phyloP scores from a whole-genome alignment of 2,797 vertebrate genomes.

The Sternarchorhynchus goeldii region DNA sequence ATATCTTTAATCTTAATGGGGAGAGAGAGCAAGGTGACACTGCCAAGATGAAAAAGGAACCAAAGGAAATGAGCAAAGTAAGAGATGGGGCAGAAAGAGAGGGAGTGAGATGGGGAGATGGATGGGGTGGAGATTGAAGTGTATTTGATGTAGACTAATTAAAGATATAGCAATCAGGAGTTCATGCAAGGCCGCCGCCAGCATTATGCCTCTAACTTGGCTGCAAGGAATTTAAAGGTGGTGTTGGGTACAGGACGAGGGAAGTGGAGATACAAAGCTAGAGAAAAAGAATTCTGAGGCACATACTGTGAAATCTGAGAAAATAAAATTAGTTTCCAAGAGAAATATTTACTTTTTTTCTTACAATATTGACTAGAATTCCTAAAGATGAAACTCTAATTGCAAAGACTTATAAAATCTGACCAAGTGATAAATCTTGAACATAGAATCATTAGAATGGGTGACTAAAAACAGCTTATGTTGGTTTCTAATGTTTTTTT shows the following conservation, averaged over 20 bases:
- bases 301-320: no score
- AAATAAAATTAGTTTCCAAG: no score
- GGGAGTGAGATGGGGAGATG: no score
- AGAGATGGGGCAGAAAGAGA: neutral
- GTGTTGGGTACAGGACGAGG: neutral
- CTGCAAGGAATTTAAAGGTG: neutral
- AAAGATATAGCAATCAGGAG: slow-evolving; percentile 41
- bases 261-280: neutral
- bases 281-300: neutral
- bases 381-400: neutral
- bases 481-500: neutral
- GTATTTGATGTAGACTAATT: slow-evolving; percentile 35
- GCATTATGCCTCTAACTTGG: neutral
- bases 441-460: slow-evolving; percentile 22
- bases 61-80: neutral
- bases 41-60: neutral
- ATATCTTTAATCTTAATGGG: slow-evolving; percentile 47
- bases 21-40: slow-evolving; percentile 23
- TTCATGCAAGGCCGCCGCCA: slow-evolving; percentile 21
- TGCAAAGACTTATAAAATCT: slow-evolving; percentile 3
- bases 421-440: slow-evolving; percentile 15
- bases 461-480: neutral
- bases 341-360: no score
- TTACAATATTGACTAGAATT: no score
- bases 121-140: slow-evolving; percentile 7